phyloP scores from a whole-genome alignment of 2,888 invertebrate species.

The Heliconius sara region DNA sequence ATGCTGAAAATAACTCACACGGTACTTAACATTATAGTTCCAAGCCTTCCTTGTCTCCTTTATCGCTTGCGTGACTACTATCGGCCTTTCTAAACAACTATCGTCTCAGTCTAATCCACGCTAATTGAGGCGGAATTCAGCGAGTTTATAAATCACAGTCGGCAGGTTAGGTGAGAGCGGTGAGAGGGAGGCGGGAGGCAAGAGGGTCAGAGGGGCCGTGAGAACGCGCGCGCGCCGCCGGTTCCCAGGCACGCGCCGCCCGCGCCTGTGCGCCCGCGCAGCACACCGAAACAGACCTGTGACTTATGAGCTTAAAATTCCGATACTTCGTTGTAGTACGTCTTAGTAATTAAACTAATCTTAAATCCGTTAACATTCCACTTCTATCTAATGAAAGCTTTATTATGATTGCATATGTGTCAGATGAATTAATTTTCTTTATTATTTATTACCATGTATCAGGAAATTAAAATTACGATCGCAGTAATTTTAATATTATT shows the following conservation, averaged over 20 bases:
- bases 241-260: slow-evolving; percentile 83
- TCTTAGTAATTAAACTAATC: slow-evolving; percentile 16
- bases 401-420: not conserved
- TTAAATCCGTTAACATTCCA: not conserved
- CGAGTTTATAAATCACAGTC: slow-evolving; percentile 46
- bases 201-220: slow-evolving; percentile 78
- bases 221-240: slow-evolving; percentile 83
- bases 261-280: slow-evolving; percentile 63
- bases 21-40: slow-evolving; percentile 14
- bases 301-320: slow-evolving; percentile 33
- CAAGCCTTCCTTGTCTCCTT: slow-evolving; percentile 21
- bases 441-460: not conserved
- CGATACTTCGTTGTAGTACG: slow-evolving; percentile 1
- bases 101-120: slow-evolving; percentile 44
- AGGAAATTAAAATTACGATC: not conserved
- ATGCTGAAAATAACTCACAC: slow-evolving; percentile 11
- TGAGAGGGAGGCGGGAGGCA: slow-evolving; percentile 50
- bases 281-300: slow-evolving; percentile 19
- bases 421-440: not conserved
- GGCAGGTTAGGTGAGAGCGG: slow-evolving; percentile 51
- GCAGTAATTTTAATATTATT: not conserved
- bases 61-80: slow-evolving; percentile 26
- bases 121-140: slow-evolving; percentile 49
- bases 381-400: not conserved
- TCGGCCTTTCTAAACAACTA: slow-evolving; percentile 40